These are phyloP conservation scores for Prorops nasuta DNA, from an alignment of 1,140 invertebrate genomes.

Conservation along the genomic window DNA sequence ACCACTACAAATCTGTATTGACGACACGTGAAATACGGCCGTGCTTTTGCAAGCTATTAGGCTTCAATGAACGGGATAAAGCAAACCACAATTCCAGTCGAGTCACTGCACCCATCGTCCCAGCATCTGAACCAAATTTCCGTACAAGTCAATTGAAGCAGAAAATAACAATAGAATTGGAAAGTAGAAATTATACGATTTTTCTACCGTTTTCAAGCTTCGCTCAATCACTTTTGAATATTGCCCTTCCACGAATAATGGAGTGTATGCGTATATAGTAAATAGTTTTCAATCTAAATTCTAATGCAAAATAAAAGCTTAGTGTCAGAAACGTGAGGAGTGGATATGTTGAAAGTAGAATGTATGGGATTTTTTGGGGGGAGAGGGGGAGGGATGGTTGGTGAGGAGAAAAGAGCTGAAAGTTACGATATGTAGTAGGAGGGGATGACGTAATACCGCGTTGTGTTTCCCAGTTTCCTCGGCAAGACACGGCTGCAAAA, in stretches of 20 bases:
- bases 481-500: constrained; percentile 14
- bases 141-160: no score
- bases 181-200: no score
- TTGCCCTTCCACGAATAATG: no score
- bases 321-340: not conserved
- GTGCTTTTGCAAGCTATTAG: constrained; percentile 28
- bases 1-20: constrained; percentile 13
- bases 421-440: constrained; percentile 2
- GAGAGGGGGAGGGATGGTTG: not conserved
- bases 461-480: no score
- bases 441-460: constrained; percentile 12
- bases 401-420: constrained; percentile 4
- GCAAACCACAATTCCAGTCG: constrained; percentile 18
- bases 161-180: no score
- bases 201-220: no score
- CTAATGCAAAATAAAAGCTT: no score
- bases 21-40: constrained; percentile 12
- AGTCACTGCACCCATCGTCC: no score
- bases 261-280: no score
- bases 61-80: constrained; percentile 23
- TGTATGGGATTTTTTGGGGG: constrained; percentile 8
- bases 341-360: not conserved
- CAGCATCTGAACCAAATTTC: no score
- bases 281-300: no score
- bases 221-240: no score